These are phyloP conservation scores for Caracal caracal DNA, from an alignment of 2,113 vertebrate species.

Conservation along the genomic window DNA sequence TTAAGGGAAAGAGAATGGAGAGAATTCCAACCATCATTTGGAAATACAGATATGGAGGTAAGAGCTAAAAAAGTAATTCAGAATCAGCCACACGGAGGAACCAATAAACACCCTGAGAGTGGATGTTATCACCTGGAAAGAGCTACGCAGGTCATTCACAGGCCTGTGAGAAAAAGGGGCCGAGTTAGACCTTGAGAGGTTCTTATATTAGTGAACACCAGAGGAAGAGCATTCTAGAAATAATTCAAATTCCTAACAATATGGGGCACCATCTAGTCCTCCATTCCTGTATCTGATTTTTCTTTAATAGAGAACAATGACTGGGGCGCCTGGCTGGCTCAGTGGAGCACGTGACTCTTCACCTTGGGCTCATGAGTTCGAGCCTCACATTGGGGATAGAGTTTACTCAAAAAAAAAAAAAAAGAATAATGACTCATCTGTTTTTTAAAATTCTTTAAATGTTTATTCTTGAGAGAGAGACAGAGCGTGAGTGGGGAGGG, in stretches of 20 bases:
- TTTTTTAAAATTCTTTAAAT: no score
- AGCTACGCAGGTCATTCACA: background rate
- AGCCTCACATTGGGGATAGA: background rate
- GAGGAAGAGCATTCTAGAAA: conserved; percentile 19
- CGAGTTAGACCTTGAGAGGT: background rate
- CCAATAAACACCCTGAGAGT: background rate
- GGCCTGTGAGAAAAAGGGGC: background rate
- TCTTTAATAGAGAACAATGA: background rate
- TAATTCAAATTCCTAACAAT: background rate
- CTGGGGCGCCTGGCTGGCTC: background rate
- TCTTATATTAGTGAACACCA: background rate
- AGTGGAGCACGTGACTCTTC: background rate
- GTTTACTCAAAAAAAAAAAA: background rate
- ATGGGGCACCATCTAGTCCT: background rate
- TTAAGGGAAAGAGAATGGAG: background rate
- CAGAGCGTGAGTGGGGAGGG: no score
- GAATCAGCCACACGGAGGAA: background rate
- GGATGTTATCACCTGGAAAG: background rate
- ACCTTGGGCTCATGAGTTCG: background rate
- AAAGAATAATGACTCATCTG: background rate
- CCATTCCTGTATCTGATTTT: background rate
- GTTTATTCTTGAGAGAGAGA: no score
- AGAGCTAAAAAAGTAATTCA: background rate
- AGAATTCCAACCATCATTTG: background rate
- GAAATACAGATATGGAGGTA: background rate